A percentile compares a stretch with the other conserved stretches of the same genome.
These are phyloP conservation scores for human DNA, from an alignment of 2,113 vertebrate genomes.

Conservation along the genomic window GRCh38 chr2:26670501-26671000, in stretches of 20 bases:
- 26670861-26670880: accelerated
- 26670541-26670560: not conserved
- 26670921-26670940: too few relatives aligned
- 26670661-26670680: not conserved
- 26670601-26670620: accelerated
- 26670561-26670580: accelerated
- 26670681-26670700: not conserved
- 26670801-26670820: not conserved
- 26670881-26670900: too few relatives aligned
- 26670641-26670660: too few relatives aligned
- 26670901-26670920: too few relatives aligned
- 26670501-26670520: too few relatives aligned
- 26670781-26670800: not conserved
- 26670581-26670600: accelerated
- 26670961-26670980: not conserved
- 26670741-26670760: not conserved
- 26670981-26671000: too few relatives aligned
- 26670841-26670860: too few relatives aligned
- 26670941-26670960: not conserved
- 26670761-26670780: not conserved
- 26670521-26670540: not conserved
- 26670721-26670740: not conserved
- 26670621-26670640: too few relatives aligned
- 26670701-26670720: not conserved
- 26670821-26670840: too few relatives aligned